Base-by-base conservation (phyloP, 2,888 invertebrate genomes). In the Conomelus anceps region DNA sequence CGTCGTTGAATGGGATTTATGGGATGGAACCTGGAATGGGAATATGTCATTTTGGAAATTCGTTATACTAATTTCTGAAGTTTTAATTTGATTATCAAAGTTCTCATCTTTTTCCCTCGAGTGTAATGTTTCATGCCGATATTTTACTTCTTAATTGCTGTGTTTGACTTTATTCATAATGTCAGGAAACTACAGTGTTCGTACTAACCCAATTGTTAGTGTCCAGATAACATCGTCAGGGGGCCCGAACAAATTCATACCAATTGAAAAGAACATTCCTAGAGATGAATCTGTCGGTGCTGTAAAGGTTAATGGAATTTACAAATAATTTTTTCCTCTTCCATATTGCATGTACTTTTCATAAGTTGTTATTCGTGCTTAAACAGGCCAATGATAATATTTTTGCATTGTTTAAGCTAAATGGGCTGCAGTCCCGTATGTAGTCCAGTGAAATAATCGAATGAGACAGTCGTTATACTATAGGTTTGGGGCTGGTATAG, bases 291-390 rank as follows among this genome's bases (percentile, higher is more conserved):
- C 63, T n/a, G n/a, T 63, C n/a, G n/a, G 94, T 13, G 96, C 97
- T 87, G 95, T 98, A 92, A 98, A 98, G 96, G 97, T 97, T 94
- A 93, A 92, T 92, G 26, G 23, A 22, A 4, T 63, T 63, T 63
- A 26, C 11, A 7, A 11, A 26, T 26, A 26, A 26, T 26, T 63
- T 63, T n/a, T 63, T 17, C 17, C 26, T 88, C 89, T 26, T 22
- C 23, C 85, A 88, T 23, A 24, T 88, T 9, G 7, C 17, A n/a
- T n/a, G n/a, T n/a, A n/a, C 41, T 17, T 17, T 41, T 41, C 17
- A 17, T 17, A 13, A 13, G 7, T 41, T 41, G 17, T 41, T 17
- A 17, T 17, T 13, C 17, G 3, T 41, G n/a, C n/a, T n/a, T n/a
- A n/a, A n/a, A n/a, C n/a, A n/a, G n/a, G n/a, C n/a, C n/a, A n/a